Conservation (phyloP, 2,113 vertebrate species). For the Bujurquina vittata region DNA sequence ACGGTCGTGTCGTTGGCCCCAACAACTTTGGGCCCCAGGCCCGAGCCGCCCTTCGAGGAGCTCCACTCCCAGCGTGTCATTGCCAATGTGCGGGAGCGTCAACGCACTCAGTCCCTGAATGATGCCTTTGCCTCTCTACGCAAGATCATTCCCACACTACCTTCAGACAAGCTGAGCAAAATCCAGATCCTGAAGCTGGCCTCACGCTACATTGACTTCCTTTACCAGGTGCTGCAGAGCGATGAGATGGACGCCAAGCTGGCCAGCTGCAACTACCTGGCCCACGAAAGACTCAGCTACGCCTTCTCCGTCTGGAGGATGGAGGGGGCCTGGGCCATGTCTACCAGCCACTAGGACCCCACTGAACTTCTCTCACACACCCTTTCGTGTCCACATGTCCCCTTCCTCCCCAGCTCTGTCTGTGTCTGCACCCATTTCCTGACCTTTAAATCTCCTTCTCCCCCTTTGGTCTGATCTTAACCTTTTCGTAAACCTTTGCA, state of each 20-base stretch:
- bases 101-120: conserved; percentile 89
- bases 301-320: conserved; percentile 93
- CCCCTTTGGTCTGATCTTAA: conserved; percentile 20
- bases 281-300: conserved; percentile 90
- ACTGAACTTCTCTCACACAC: conserved; percentile 42
- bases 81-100: conserved; percentile 89
- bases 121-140: conserved; percentile 89
- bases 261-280: conserved; percentile 88
- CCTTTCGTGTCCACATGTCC: conserved; percentile 54
- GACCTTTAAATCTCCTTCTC: conserved; percentile 38
- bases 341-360: conserved; percentile 84
- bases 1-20: conserved; percentile 70
- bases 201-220: conserved; percentile 90
- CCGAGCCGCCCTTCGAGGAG: conserved; percentile 84
- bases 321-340: conserved; percentile 93
- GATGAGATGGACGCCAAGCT: conserved; percentile 89
- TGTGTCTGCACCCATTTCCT: conserved; percentile 48
- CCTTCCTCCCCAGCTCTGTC: conserved; percentile 40
- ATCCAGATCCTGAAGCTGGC: conserved; percentile 92
- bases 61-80: conserved; percentile 87
- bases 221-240: conserved; percentile 91
- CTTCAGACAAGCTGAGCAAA: conserved; percentile 92
- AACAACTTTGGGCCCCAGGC: conserved; percentile 73
- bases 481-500: conserved; percentile 37
- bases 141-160: conserved; percentile 91